These are phyloP conservation scores for Torymus aiolomorphi DNA, from an alignment of 2,888 invertebrate genomes.

Conservation along the genomic window DNA sequence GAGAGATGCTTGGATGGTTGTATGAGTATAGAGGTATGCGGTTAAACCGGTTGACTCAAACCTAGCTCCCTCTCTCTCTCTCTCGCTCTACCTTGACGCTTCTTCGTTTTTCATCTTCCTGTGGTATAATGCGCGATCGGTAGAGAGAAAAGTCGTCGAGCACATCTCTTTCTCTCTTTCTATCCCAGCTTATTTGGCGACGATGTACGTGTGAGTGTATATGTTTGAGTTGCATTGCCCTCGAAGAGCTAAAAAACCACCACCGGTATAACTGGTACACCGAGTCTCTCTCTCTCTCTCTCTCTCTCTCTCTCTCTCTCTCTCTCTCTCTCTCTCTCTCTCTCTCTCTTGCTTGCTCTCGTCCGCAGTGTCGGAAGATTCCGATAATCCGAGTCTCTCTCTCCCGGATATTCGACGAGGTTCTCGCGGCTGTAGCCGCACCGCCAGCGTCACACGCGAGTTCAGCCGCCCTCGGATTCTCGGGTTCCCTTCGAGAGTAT, in stretches of 20 bases:
- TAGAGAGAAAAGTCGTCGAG: too few relatives aligned
- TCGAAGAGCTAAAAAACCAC: neutral
- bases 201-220: neutral
- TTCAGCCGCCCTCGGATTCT: too few relatives aligned
- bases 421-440: neutral
- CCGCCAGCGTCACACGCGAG: too few relatives aligned
- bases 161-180: too few relatives aligned
- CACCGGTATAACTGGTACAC: conserved; percentile 18
- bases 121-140: neutral
- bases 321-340: too few relatives aligned
- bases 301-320: neutral
- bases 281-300: neutral
- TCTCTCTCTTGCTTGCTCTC: too few relatives aligned
- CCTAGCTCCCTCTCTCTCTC: neutral
- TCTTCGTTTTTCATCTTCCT: conserved; percentile 28
- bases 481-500: too few relatives aligned
- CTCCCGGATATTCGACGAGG: neutral
- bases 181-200: conserved; percentile 27
- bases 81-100: neutral
- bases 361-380: conserved; percentile 31
- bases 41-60: conserved; percentile 69
- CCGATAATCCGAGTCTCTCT: conserved; percentile 37
- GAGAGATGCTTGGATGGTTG: neutral
- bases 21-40: conserved; percentile 66
- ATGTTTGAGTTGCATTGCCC: conserved; percentile 2